Evolutionary conservation across 2,888 invertebrate genomes (phyloP).

Genomic region (Harpalus rufipes): DNA sequence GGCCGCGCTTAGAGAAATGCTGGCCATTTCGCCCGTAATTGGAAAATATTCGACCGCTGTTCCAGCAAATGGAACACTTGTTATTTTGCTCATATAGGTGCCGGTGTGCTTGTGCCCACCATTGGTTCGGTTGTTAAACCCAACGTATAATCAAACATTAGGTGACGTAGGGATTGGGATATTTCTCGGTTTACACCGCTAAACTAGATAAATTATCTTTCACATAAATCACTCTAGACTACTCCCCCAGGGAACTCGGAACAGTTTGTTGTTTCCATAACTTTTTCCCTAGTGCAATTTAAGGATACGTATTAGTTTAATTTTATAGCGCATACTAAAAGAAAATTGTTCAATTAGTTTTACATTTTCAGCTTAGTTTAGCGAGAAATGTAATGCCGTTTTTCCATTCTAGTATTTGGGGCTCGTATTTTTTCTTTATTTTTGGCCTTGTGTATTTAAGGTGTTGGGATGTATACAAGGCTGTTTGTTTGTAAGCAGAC

Average conservation of each 20-base stretch:
- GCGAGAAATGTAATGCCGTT: too few relatives aligned
- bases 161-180: conserved; percentile 9
- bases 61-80: conserved; percentile 53
- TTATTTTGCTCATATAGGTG: conserved; percentile 45
- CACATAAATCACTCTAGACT: conserved; percentile 4
- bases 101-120: background rate
- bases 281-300: background rate
- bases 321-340: background rate
- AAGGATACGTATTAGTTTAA: background rate
- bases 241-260: background rate
- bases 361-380: background rate
- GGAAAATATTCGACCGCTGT: conserved; percentile 62
- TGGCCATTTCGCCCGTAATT: conserved; percentile 54
- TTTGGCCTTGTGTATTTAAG: too few relatives aligned
- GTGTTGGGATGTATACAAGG: too few relatives aligned
- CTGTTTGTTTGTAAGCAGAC: too few relatives aligned
- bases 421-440: too few relatives aligned
- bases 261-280: background rate
- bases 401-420: too few relatives aligned
- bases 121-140: conserved; percentile 16
- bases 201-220: conserved; percentile 43
- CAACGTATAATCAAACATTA: conserved; percentile 45
- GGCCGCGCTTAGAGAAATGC: conserved; percentile 53
- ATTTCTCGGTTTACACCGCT: conserved; percentile 10
- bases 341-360: background rate